phyloP scores from a whole-genome alignment of 2,113 vertebrate species.

The Gallinago media region DNA sequence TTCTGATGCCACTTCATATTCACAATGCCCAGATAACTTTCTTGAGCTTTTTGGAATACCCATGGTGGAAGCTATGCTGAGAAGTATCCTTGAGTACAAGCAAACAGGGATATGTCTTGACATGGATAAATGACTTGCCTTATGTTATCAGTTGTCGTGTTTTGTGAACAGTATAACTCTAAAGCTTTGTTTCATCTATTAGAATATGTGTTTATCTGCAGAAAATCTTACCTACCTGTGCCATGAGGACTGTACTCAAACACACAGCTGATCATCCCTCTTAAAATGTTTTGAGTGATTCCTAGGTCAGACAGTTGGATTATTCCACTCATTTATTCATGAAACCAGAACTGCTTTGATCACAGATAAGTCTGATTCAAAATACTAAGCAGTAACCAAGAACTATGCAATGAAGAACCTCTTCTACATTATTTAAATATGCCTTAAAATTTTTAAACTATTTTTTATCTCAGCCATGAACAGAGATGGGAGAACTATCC shows the following conservation, averaged over 20 bases:
- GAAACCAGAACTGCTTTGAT: not conserved
- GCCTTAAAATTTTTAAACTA: not conserved
- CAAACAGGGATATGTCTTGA: not conserved
- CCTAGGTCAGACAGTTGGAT: not conserved
- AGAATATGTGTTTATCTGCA: not conserved
- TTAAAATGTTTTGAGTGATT: not conserved
- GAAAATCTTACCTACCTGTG: not conserved
- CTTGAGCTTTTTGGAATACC: not conserved
- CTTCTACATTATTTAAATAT: not conserved
- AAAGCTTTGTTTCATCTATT: not conserved
- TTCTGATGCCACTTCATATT: not conserved
- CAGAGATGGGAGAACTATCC: not conserved
- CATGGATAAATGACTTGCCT: not conserved
- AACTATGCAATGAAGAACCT: not conserved
- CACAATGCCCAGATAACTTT: not conserved
- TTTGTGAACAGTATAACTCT: not conserved
- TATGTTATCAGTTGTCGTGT: not conserved
- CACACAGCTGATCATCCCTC: not conserved
- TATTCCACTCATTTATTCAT: not conserved
- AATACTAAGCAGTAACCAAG: not conserved
- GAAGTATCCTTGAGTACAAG: not conserved
- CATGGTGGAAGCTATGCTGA: not conserved
- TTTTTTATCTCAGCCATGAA: not conserved
- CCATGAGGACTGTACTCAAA: not conserved
- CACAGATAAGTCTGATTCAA: not conserved